phyloP scores from a whole-genome alignment of 2,113 vertebrate species.

The Trinectes maculatus region DNA sequence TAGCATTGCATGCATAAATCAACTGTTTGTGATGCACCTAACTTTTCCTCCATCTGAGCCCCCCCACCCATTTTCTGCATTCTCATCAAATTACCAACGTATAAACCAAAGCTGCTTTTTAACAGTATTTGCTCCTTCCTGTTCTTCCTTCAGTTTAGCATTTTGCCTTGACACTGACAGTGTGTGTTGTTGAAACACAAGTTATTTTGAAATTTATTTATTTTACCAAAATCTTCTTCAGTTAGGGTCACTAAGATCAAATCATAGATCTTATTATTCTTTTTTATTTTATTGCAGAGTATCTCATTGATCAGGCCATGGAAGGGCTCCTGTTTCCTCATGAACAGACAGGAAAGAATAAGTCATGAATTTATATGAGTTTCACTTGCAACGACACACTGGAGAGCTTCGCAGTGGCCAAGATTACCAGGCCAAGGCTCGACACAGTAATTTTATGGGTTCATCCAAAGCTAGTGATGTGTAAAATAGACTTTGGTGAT shows the following conservation, averaged over 20 bases:
- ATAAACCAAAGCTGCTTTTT: constrained; percentile 33
- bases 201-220: constrained; percentile 21
- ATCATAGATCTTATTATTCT: too few species aligned
- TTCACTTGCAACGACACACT: constrained; percentile 52
- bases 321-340: constrained; percentile 53
- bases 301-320: constrained; percentile 37
- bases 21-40: constrained; percentile 50
- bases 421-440: constrained; percentile 61
- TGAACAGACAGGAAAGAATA: constrained; percentile 58
- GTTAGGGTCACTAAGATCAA: constrained; percentile 28
- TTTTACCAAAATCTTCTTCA: constrained; percentile 3
- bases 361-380: constrained; percentile 78
- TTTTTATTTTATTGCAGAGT: too few species aligned
- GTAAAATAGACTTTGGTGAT: constrained; percentile 79
- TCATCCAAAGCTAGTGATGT: constrained; percentile 79
- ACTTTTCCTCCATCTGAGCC: constrained; percentile 23
- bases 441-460: constrained; percentile 70
- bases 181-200: neutral
- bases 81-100: constrained; percentile 58
- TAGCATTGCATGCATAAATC: constrained; percentile 69
- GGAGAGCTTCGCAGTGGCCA: constrained; percentile 42
- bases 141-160: neutral
- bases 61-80: constrained; percentile 4
- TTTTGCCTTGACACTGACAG: constrained; percentile 22
- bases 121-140: constrained; percentile 1